Conservation (phyloP, 1,140 invertebrate genomes). For the Arion vulgaris region DNA sequence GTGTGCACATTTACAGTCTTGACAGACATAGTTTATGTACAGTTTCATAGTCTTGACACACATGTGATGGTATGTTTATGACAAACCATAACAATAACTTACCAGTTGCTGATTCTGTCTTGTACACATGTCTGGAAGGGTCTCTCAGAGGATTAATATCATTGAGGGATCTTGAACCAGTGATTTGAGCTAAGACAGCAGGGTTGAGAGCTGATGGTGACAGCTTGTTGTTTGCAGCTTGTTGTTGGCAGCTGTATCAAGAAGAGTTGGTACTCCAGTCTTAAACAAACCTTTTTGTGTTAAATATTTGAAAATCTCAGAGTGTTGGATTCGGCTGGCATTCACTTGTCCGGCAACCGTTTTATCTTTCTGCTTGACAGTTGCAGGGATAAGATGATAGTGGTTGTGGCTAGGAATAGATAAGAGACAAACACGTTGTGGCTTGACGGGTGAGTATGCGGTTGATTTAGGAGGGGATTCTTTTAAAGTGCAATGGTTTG, state of each 20-base stretch:
- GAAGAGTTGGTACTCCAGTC: constrained; percentile 16
- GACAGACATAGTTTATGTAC: too few species aligned
- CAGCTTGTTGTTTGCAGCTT: background rate
- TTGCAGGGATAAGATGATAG: background rate
- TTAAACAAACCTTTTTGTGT: constrained; percentile 60
- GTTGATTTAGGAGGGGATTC: background rate
- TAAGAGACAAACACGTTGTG: background rate
- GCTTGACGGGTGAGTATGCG: background rate
- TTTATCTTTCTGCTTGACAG: background rate
- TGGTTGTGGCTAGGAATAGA: constrained; percentile 10
- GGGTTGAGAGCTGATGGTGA: constrained; percentile 20
- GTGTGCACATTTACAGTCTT: too few species aligned
- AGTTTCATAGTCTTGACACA: too few species aligned
- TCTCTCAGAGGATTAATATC: constrained; percentile 35
- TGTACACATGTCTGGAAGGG: background rate
- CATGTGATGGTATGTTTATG: too few species aligned
- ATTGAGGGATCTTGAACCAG: constrained; percentile 25
- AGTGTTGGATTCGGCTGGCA: constrained; percentile 57
- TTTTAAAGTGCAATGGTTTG: background rate
- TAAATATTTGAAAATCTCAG: constrained; percentile 67
- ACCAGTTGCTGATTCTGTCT: background rate
- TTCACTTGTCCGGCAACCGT: background rate
- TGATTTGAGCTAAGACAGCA: constrained; percentile 35
- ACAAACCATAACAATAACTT: too few species aligned
- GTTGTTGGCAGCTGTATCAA: background rate